A percentile compares a stretch with the other conserved stretches of the same genome.
phyloP scores from a whole-genome alignment of 2,797 vertebrate genomes.

The Carapus acus region DNA sequence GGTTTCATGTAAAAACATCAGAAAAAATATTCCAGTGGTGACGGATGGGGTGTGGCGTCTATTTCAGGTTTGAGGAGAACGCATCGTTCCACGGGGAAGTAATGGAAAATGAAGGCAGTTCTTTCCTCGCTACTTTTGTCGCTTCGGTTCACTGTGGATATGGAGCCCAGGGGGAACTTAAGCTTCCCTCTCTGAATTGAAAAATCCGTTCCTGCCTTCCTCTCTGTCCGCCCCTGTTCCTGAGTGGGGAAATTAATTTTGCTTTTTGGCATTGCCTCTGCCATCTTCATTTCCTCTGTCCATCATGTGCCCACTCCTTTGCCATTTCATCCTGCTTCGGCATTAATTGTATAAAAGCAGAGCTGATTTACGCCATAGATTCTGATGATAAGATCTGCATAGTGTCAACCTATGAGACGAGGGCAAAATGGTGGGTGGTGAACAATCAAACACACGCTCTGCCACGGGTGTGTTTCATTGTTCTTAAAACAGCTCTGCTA shows the following conservation, averaged over 20 bases:
- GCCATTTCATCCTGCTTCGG: neutral
- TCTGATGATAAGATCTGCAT: no score
- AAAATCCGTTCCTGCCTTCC: neutral
- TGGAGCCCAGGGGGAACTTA: conserved; percentile 16
- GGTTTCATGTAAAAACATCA: neutral
- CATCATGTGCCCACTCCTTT: neutral
- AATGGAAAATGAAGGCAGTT: conserved; percentile 10
- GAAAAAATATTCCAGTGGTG: neutral
- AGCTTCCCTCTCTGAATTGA: conserved; percentile 14
- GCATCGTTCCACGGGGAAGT: neutral
- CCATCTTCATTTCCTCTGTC: neutral
- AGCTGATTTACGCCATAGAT: no score
- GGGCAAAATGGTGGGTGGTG: no score
- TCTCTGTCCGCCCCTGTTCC: neutral
- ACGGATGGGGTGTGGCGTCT: neutral
- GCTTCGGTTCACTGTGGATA: conserved; percentile 19
- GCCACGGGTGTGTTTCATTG: no score
- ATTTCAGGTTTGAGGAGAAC: neutral
- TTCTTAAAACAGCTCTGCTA: no score
- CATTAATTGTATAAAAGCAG: no score
- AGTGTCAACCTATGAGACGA: no score
- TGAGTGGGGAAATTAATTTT: conserved; percentile 25
- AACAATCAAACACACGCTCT: no score
- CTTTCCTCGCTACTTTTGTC: conserved; percentile 14
- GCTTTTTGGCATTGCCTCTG: neutral